Evolutionary conservation across 2,888 invertebrate genomes (phyloP), one percentile per base, ranked within the genome.

Genomic region (Zygaena filipendulae): DNA sequence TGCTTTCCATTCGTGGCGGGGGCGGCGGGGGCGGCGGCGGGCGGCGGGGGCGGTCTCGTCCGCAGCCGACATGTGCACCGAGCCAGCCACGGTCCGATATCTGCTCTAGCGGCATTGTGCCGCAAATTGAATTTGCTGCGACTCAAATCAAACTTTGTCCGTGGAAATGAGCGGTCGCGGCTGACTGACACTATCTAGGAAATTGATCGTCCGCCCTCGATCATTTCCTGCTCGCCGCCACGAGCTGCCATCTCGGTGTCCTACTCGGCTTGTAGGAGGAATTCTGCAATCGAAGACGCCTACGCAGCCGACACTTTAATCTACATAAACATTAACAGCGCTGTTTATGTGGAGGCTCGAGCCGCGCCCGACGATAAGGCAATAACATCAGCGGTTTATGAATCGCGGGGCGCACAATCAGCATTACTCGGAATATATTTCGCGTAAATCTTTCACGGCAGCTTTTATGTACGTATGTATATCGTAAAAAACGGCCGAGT

Each of bases 381-480:
- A n/a, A n/a, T n/a, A n/a, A n/a, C n/a, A n/a, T n/a, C n/a, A n/a
- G n/a, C n/a, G n/a, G n/a, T n/a, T n/a, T n/a, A n/a, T n/a, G n/a
- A n/a, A n/a, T 39, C 49, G 41, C 33, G 35, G 25, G 25, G 39
- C 43, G 59, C 64, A n/a, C n/a, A 70, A 74, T 75, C 77, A 67
- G 67, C 71, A 74, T 75, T 74, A 74, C 70, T 49, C 59, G 49
- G 75, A 70, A 75, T 75, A 75, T 68, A 74, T 75, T 71, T 64
- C 51, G 59, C 69, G 69, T 77, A 77, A 75, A 77, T 75, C 75
- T 72, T 72, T 61, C 68, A 62, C 71, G 70, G 67, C 62, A 60
- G 67, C 63, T 71, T 75, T 77, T 72, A 77, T 74, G 77, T 72
- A 59, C 74, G 71, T 72, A 77, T 72, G 77, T 72, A 59, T 75